Conservation (phyloP, 2,888 invertebrate genomes). For the Oscheius sp. region DNA sequence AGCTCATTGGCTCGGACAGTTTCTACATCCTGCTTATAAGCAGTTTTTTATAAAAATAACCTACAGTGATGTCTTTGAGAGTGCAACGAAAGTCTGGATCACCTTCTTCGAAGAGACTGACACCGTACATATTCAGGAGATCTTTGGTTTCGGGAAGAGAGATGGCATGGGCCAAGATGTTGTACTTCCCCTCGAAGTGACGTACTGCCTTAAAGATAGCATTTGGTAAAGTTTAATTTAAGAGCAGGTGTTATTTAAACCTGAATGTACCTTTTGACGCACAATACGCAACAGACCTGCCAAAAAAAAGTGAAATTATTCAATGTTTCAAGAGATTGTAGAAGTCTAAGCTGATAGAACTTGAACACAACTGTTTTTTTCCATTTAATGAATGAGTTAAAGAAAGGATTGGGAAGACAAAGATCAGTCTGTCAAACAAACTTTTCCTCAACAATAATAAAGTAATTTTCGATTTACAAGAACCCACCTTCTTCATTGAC, state of each 20-base stretch:
- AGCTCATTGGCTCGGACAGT: slow-evolving; percentile 2
- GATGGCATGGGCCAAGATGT: neutral
- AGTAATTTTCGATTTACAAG: neutral
- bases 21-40: neutral
- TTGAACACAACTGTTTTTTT: no score
- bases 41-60: neutral
- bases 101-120: slow-evolving; percentile 20
- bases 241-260: neutral
- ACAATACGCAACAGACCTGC: no score
- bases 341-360: no score
- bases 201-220: slow-evolving; percentile 3
- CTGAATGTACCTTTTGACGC: no score
- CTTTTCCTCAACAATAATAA: neutral
- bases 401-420: no score
- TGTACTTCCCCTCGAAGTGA: slow-evolving; percentile 28
- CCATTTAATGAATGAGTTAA: no score
- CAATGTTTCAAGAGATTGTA: no score
- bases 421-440: no score
- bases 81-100: slow-evolving; percentile 1
- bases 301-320: no score
- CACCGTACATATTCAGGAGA: slow-evolving; percentile 14
- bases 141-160: slow-evolving; percentile 18
- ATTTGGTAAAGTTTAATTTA: neutral
- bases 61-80: slow-evolving; percentile 8
- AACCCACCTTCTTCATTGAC: neutral